phyloP scores from a whole-genome alignment of 2,797 vertebrate species.

The Dendrocincla fuliginosa region DNA sequence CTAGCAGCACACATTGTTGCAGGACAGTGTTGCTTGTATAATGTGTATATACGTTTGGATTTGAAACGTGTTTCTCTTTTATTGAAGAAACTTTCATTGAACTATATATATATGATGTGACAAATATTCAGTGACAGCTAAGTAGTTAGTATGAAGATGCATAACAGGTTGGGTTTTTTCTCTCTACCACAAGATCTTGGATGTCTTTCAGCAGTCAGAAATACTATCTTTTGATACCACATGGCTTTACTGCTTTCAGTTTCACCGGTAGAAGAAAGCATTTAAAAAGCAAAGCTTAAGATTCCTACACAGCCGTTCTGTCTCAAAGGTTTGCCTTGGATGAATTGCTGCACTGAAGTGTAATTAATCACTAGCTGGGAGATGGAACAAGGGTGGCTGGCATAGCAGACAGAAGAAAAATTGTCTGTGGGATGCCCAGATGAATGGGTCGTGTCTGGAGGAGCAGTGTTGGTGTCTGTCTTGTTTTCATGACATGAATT shows the following conservation, averaged over 20 bases:
- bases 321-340: neutral
- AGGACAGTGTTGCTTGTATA: neutral
- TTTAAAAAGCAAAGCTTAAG: neutral
- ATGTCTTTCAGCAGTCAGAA: neutral
- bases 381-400: conserved; percentile 1
- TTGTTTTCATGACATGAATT: neutral
- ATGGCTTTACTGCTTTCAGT: neutral
- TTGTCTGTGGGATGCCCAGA: neutral
- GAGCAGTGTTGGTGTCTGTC: neutral
- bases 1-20: neutral
- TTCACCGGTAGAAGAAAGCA: neutral
- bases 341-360: conserved; percentile 26
- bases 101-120: too few species aligned
- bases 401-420: conserved; percentile 6
- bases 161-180: neutral
- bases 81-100: neutral
- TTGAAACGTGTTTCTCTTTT: neutral
- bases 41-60: neutral
- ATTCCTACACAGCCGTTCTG: neutral
- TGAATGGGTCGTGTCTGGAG: neutral
- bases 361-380: conserved; percentile 26
- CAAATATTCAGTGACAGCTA: neutral
- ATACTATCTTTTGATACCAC: neutral
- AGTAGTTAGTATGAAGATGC: neutral
- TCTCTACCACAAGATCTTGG: neutral